A percentile compares a stretch with the other conserved stretches of the same genome.
These are phyloP conservation scores for Saguinus oedipus DNA, from an alignment of 2,797 vertebrate species.

Conservation along the genomic window DNA sequence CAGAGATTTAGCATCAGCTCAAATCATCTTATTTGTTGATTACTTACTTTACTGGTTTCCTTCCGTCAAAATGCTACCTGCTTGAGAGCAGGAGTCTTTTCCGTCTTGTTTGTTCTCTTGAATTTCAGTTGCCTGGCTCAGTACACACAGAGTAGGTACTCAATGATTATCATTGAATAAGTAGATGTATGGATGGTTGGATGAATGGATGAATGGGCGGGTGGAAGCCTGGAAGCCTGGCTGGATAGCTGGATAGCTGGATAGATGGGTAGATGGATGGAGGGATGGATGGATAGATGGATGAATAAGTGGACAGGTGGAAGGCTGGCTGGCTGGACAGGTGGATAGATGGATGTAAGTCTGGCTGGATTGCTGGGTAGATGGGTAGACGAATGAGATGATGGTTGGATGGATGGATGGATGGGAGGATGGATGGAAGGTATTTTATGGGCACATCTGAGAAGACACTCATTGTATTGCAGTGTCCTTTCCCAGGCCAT, in stretches of 20 bases:
- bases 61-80: neutral
- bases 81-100: neutral
- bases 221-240: neutral
- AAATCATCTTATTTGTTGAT: neutral
- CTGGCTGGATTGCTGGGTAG: no score
- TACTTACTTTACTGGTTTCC: neutral
- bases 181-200: neutral
- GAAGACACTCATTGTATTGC: neutral
- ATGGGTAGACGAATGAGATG: neutral
- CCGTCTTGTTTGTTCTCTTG: neutral
- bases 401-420: neutral
- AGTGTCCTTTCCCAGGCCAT: neutral
- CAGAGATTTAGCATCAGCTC: neutral
- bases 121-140: neutral
- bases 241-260: neutral
- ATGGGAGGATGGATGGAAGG: neutral
- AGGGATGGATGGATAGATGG: neutral
- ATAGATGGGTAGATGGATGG: neutral
- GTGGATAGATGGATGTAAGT: neutral
- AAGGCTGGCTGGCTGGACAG: neutral
- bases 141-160: neutral
- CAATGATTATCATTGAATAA: accelerated
- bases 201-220: neutral
- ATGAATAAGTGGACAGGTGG: no score
- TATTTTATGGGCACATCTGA: neutral